Evolutionary conservation across 2,888 invertebrate genomes (phyloP), one percentile per base, ranked within the genome.

Genomic region (Stictocephala bisonia): DNA sequence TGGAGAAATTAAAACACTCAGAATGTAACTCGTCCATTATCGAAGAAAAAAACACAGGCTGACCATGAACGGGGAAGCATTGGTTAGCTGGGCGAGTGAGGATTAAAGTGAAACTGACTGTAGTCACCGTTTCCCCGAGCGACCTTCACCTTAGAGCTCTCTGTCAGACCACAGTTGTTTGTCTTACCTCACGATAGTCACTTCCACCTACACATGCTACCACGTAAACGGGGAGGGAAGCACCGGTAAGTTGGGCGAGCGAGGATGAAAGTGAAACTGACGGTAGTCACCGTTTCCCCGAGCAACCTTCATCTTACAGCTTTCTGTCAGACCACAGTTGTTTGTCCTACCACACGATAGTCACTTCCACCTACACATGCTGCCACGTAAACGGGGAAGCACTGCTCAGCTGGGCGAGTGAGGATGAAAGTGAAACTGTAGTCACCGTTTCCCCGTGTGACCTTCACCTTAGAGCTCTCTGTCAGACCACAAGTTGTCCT

Each of bases 381-480:
- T n/a, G n/a, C n/a, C n/a, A n/a, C n/a, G n/a, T n/a, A 13, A 35
- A 9, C 35, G 13, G 35, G 7, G 6, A 13, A 35, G 35, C 35
- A 35, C 7, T 35, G 35, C 7, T 35, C 35, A 35, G 35, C 35
- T 35, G 35, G 35, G 6, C 13, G 35, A 35, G 35, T 6, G 51
- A 51, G 26, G 51, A 51, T 51, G 56, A 56, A 29, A 56, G 56
- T 56, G 56, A 56, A 56, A 56, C 56, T 27, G 56, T 29, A 20
- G 56, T 20, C 29, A 56, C n/a, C 29, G 56, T 56, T 56, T 56
- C 56, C 31, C 56, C 56, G 9, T 3, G n/a, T 31, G 56, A 56
- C 56, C 56, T 56, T 56, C 56, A 56, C 56, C 56, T 56, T 56
- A 27, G n/a, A n/a, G n/a, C n/a, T n/a, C n/a, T n/a, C n/a, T n/a